A percentile compares a stretch with the other conserved stretches of the same genome.
Evolutionary conservation across 2,113 vertebrate genomes (phyloP).

Genomic region (Perca fluviatilis): DNA sequence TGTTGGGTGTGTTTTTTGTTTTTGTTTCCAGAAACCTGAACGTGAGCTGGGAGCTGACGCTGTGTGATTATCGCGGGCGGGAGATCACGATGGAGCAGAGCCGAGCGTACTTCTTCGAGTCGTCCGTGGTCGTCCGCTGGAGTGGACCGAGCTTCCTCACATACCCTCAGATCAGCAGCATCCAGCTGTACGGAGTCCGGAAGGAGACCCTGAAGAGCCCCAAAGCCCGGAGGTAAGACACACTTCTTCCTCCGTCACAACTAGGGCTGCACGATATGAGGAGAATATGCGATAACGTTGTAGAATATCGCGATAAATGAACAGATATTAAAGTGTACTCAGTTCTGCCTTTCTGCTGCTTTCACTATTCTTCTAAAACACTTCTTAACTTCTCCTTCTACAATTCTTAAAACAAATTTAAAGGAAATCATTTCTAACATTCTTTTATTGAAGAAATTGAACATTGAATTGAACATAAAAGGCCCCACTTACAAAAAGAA

Average conservation of each 20-base stretch:
- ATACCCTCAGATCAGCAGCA: conserved; percentile 19
- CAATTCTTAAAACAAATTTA: too few species aligned
- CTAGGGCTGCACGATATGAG: too few species aligned
- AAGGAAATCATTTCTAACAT: too few species aligned
- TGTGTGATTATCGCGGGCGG: not conserved
- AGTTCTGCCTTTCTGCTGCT: too few species aligned
- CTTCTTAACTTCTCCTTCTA: too few species aligned
- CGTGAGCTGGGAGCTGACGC: conserved; percentile 64
- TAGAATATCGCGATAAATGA: too few species aligned
- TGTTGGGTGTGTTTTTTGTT: not conserved
- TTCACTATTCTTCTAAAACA: too few species aligned
- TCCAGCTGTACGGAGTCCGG: conserved; percentile 60
- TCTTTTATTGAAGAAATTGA: too few species aligned
- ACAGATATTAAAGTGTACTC: too few species aligned
- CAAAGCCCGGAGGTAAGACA: not conserved
- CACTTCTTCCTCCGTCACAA: fast-evolving
- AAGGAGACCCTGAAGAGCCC: not conserved
- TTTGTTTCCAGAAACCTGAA: conserved; percentile 47
- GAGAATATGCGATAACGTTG: too few species aligned
- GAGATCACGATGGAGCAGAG: conserved; percentile 12
- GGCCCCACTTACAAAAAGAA: too few species aligned
- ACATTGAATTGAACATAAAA: too few species aligned
- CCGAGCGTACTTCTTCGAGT: conserved; percentile 33
- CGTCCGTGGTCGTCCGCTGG: conserved; percentile 55
- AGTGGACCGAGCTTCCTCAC: not conserved